Evolutionary conservation across 2,113 vertebrate species (phyloP).

Genomic region (Tyto alba): DNA sequence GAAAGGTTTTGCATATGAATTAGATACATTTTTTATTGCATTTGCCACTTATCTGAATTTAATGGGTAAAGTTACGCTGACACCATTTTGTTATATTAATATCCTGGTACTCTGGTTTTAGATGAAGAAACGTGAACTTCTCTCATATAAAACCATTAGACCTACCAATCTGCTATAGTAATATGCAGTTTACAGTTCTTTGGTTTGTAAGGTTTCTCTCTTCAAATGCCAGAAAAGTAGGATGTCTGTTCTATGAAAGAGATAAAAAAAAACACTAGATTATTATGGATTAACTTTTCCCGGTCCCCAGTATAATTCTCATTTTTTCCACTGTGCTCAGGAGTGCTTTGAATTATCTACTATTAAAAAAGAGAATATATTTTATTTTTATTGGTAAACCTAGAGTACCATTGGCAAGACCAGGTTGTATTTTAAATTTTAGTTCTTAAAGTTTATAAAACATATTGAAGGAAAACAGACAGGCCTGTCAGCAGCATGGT

Average conservation of each 20-base stretch:
- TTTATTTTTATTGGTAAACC: neutral
- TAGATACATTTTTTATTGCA: neutral
- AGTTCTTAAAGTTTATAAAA: neutral
- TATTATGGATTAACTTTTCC: neutral
- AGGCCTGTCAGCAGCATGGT: neutral
- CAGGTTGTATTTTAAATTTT: neutral
- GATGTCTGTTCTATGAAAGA: neutral
- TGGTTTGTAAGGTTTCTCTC: neutral
- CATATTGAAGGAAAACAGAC: neutral
- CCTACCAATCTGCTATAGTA: neutral
- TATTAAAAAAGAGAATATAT: neutral
- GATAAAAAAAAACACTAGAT: neutral
- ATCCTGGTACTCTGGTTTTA: neutral
- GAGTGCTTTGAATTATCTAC: neutral
- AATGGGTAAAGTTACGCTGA: neutral
- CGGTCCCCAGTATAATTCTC: neutral
- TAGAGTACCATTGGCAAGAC: neutral
- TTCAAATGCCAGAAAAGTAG: neutral
- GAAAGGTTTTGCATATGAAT: neutral
- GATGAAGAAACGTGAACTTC: neutral
- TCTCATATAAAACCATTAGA: neutral
- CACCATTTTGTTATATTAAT: neutral
- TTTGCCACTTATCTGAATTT: neutral
- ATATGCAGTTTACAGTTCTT: neutral
- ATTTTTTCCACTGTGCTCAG: neutral